Evolutionary conservation across 1,140 invertebrate genomes (phyloP), one percentile per base, ranked within the genome.

Genomic region (Drosophila erecta): DNA sequence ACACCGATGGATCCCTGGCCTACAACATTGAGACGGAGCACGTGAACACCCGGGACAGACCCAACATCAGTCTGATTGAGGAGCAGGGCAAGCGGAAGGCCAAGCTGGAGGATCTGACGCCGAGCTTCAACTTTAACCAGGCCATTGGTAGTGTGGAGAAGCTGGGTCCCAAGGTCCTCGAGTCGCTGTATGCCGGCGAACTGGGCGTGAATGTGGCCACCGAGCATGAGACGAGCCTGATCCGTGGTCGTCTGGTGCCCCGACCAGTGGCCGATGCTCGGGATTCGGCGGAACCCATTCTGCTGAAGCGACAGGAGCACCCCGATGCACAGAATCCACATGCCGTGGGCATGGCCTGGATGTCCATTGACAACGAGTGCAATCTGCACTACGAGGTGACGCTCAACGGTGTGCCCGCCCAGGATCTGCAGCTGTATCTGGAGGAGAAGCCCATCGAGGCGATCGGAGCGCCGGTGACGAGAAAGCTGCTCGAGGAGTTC

Each of bases 371-470:
- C 87, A 93, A 94, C 2, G 95, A 97, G 40, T 98, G 97, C 90
- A 95, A 95, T 72, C 92, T 98, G 1, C 96, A 97, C 85, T 98
- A 97, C 81, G 97, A 98, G 91, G 94, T 98, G 20, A 93, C 92
- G 1, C 44, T 94, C 12, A 92, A 71, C 22, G 91, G 90, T 3
- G 62, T 92, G 15, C 72, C 91, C 3, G 85, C 93, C 3, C 92
- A 92, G 43, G 92, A 92, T 12, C 74, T 95, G 40, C 92, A 94
- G 46, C 89, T 96, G 0, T 95, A 94, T 65, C 44, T 96, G 55
- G 94, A 95, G 74, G 94, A 95, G 44, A 93, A 95, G 61, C 95
- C 95, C 0, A 92, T 95, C 40, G 81, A 95, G 60, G 94, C 94
- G 0, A 94, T 94, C 33, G 95, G 95, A 1, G 95, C 95, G 0